Evolutionary conservation across 2,888 invertebrate genomes (phyloP).

Genomic region (Cataglyphis rosenhaueri): DNA sequence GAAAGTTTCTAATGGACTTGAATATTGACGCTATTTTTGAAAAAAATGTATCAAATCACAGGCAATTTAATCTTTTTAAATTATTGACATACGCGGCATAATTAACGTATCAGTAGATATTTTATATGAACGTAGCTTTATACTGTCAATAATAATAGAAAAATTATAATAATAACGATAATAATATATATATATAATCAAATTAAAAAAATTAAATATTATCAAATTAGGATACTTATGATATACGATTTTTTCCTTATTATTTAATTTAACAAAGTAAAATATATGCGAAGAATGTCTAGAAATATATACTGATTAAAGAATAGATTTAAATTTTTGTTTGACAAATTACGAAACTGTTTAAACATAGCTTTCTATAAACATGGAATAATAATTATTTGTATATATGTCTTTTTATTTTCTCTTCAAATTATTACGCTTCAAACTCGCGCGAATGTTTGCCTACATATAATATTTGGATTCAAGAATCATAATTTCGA

Average conservation of each 20-base stretch:
- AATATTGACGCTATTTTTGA: background rate
- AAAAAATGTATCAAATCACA: background rate
- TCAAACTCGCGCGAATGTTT: background rate
- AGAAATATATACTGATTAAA: background rate
- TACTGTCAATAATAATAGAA: too few species aligned
- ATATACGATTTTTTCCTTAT: background rate
- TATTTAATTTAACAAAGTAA: background rate
- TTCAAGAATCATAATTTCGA: background rate
- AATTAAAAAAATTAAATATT: background rate
- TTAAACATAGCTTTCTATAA: background rate
- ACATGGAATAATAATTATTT: too few species aligned
- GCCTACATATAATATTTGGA: background rate
- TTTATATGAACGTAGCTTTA: background rate
- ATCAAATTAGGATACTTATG: background rate
- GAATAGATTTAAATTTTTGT: background rate
- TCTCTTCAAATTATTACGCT: background rate
- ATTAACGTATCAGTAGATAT: background rate
- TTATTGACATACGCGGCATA: background rate
- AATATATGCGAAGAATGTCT: background rate
- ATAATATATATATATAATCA: too few species aligned
- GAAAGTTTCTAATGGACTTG: background rate
- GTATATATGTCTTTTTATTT: background rate
- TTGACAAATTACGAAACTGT: background rate
- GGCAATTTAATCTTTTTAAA: background rate
- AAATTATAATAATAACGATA: too few species aligned